Conservation (phyloP, 2,113 vertebrate species). For the Symphodus melops region DNA sequence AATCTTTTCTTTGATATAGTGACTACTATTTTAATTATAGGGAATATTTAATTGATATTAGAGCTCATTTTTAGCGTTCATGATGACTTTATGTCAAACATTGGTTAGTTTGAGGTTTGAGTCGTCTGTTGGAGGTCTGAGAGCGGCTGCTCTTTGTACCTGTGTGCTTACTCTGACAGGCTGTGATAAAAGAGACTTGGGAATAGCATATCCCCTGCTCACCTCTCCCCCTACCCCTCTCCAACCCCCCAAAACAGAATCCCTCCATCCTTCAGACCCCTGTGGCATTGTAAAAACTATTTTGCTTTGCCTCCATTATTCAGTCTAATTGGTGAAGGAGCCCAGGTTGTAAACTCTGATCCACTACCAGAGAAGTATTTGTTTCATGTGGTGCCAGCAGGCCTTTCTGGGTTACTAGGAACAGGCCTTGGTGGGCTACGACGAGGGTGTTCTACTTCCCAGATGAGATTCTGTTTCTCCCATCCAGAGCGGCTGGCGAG, state of each 20-base stretch:
- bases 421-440: constrained; percentile 73
- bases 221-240: constrained; percentile 14
- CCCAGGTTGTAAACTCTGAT: constrained; percentile 71
- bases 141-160: constrained; percentile 20
- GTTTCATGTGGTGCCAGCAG: constrained; percentile 78
- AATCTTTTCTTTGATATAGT: neutral
- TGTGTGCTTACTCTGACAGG: constrained; percentile 56
- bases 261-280: constrained; percentile 65
- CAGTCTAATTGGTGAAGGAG: constrained; percentile 74
- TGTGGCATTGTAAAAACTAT: constrained; percentile 78
- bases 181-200: constrained; percentile 68
- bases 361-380: constrained; percentile 68
- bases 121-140: constrained; percentile 7
- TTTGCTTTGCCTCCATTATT: constrained; percentile 68
- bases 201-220: constrained; percentile 52
- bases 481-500: constrained; percentile 62
- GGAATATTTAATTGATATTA: neutral
- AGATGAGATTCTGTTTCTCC: constrained; percentile 79
- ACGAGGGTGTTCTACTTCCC: constrained; percentile 76
- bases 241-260: constrained; percentile 52
- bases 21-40: neutral
- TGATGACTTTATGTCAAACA: neutral
- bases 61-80: neutral
- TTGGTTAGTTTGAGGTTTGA: neutral
- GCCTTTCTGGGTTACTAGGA: constrained; percentile 62